Evolutionary conservation across 2,113 vertebrate species (phyloP).

Genomic region (Syngnathoides biaculeatus): DNA sequence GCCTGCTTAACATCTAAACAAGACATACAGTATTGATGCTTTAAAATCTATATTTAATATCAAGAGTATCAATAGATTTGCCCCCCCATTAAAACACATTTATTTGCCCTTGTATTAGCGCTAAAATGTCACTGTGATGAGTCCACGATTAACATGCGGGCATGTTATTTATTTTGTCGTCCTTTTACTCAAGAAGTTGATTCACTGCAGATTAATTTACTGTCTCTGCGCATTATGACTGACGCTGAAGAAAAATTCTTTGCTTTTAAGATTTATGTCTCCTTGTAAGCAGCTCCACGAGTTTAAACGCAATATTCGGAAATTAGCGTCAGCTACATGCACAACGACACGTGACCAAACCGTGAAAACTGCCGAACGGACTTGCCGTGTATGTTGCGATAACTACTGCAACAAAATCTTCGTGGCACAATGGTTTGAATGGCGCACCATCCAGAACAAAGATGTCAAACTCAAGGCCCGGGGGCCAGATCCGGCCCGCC

Average conservation of each 20-base stretch:
- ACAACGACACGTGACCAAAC: too few species aligned
- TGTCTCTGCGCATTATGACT: background rate
- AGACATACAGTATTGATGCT: background rate
- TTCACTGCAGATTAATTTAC: background rate
- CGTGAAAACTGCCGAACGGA: too few species aligned
- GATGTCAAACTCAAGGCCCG: too few species aligned
- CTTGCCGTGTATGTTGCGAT: too few species aligned
- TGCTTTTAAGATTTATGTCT: background rate
- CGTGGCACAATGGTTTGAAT: too few species aligned
- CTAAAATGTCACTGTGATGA: background rate
- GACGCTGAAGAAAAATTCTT: background rate
- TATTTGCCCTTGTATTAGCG: background rate
- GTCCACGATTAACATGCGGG: constrained; percentile 69
- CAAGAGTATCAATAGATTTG: background rate
- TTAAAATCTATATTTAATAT: background rate
- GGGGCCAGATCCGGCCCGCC: too few species aligned
- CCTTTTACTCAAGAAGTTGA: background rate
- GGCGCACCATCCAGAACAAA: too few species aligned
- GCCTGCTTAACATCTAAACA: background rate
- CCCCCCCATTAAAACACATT: background rate
- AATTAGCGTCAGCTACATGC: too few species aligned
- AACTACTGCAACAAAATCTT: too few species aligned
- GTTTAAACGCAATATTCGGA: too few species aligned
- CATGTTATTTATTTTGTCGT: constrained; percentile 58
- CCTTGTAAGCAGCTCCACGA: too few species aligned